Evolutionary conservation across 2,113 vertebrate species (phyloP).

Genomic region (Perognathus longimembris): DNA sequence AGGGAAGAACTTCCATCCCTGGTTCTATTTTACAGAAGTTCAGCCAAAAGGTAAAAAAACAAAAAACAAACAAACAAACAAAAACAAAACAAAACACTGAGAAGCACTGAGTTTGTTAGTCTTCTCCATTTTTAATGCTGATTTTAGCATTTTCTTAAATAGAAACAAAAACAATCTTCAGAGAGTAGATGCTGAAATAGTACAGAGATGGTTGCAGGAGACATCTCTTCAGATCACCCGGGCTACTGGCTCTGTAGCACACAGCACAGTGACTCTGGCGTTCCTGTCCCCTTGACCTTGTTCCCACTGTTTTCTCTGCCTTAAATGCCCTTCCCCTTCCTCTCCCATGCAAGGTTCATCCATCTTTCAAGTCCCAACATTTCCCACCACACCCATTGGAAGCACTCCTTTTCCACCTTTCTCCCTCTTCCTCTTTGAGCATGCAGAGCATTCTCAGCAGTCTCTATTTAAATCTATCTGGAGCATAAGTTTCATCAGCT

Average conservation of each 20-base stretch:
- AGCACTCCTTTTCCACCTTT: neutral
- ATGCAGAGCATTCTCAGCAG: neutral
- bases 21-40: neutral
- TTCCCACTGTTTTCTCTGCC: neutral
- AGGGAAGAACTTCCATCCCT: neutral
- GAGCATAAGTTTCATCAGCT: neutral
- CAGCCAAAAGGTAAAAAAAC: slow-evolving; percentile 1
- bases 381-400: neutral
- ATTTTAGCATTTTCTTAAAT: slow-evolving; percentile 34
- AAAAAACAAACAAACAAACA: no score
- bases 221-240: neutral
- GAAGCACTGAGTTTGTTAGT: neutral
- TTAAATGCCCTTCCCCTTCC: neutral
- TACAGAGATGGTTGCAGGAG: neutral
- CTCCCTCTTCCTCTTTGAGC: neutral
- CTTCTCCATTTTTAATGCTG: neutral
- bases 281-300: neutral
- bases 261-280: accelerated
- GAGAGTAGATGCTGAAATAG: neutral
- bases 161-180: neutral
- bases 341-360: neutral
- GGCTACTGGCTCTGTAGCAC: neutral
- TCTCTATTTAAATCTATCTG: neutral
- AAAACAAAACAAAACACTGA: neutral
- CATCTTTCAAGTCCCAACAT: neutral